phyloP scores from a whole-genome alignment of 2,113 vertebrate genomes.

The Saccopteryx leptura region DNA sequence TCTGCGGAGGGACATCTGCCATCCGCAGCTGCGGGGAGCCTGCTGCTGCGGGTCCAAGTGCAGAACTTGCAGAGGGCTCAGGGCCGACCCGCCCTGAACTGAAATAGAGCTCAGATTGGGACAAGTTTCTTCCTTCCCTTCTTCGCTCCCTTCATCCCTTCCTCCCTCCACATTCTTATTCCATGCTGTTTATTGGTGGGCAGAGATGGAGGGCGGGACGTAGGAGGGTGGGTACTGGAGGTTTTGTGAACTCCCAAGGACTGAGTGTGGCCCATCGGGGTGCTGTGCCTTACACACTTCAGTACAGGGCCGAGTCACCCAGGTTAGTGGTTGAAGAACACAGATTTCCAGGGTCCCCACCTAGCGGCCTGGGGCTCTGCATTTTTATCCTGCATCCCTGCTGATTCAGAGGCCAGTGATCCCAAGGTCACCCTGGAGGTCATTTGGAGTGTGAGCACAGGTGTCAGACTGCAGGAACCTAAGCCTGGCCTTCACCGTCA shows the following conservation, averaged over 20 bases:
- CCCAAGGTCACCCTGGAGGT: background rate
- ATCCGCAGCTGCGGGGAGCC: rapidly evolving
- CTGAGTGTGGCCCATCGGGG: background rate
- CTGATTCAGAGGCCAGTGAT: background rate
- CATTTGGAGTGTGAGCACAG: rapidly evolving
- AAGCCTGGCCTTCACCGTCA: background rate
- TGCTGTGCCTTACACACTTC: background rate
- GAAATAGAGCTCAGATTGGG: background rate
- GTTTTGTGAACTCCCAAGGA: background rate
- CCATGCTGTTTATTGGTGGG: background rate
- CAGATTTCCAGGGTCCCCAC: background rate
- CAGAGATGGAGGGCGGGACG: background rate
- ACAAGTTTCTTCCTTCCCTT: too few relatives aligned
- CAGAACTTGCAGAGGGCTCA: background rate
- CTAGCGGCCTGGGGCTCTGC: background rate
- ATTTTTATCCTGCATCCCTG: background rate
- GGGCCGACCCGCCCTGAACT: background rate
- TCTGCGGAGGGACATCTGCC: rapidly evolving
- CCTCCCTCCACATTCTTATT: background rate
- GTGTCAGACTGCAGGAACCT: background rate
- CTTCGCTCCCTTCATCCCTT: background rate
- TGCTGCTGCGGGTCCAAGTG: background rate
- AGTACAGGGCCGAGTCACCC: background rate
- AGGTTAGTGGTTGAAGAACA: background rate
- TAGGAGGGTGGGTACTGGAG: rapidly evolving